phyloP scores from a whole-genome alignment of 2,888 invertebrate genomes.

The Baronia brevicornis region DNA sequence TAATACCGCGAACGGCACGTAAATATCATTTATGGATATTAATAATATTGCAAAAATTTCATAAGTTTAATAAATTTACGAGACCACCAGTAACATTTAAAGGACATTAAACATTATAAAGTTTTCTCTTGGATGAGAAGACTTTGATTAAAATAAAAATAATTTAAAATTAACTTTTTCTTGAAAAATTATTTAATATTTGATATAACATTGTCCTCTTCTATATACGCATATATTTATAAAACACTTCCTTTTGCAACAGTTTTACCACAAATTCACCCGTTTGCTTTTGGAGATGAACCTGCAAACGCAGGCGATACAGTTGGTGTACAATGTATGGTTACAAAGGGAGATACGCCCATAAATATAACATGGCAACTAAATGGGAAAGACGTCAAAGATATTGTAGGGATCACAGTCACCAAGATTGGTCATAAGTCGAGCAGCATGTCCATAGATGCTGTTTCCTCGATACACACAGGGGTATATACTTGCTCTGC shows the following conservation, averaged over 20 bases:
- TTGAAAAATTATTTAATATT: no score
- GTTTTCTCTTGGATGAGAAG: no score
- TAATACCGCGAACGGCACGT: slow-evolving; percentile 83
- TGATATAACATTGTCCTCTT: slow-evolving; percentile 22
- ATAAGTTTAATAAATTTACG: no score
- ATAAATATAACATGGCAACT: slow-evolving; percentile 85
- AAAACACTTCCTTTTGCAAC: slow-evolving; percentile 26
- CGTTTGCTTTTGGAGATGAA: slow-evolving; percentile 85
- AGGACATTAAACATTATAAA: neutral
- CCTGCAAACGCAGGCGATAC: slow-evolving; percentile 86
- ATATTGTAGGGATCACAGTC: slow-evolving; percentile 72
- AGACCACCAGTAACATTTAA: slow-evolving; percentile 4
- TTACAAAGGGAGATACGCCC: slow-evolving; percentile 87
- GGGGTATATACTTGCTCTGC: slow-evolving; percentile 85
- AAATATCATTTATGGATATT: no score
- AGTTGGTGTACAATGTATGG: slow-evolving; percentile 84
- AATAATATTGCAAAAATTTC: no score
- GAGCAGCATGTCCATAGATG: slow-evolving; percentile 83
- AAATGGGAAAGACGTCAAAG: slow-evolving; percentile 77
- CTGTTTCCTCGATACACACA: slow-evolving; percentile 82
- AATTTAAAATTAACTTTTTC: no score
- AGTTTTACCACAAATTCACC: slow-evolving; percentile 86
- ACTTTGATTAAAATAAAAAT: no score
- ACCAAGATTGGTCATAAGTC: slow-evolving; percentile 77
- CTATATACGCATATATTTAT: slow-evolving; percentile 25